These are phyloP conservation scores for Acrobeloides nanus DNA, from an alignment of 2,888 invertebrate species.

Conservation along the genomic window DNA sequence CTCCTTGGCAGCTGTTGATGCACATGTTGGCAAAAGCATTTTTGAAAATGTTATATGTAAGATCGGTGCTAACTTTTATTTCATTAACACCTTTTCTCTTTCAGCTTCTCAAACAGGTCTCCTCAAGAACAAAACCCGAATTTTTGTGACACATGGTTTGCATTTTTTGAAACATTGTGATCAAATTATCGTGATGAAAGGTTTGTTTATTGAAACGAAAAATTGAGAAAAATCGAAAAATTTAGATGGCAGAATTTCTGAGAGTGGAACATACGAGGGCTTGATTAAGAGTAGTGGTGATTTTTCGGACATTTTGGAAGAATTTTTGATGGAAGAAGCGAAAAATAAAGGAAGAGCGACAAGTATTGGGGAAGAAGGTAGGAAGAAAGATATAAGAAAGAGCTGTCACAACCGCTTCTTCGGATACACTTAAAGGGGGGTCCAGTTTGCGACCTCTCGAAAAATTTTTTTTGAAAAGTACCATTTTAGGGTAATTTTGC, in stretches of 20 bases:
- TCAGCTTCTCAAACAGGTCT: no score
- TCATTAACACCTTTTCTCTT: no score
- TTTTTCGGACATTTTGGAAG: slow-evolving; percentile 61
- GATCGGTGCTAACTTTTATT: no score
- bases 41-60: slow-evolving; percentile 86
- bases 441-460: no score
- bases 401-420: no score
- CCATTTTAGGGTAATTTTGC: no score
- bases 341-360: slow-evolving; percentile 47
- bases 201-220: no score
- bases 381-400: no score
- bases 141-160: slow-evolving; percentile 89
- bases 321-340: slow-evolving; percentile 57
- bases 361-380: slow-evolving; percentile 49
- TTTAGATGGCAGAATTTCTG: slow-evolving; percentile 72
- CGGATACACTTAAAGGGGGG: no score
- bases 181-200: slow-evolving; percentile 78
- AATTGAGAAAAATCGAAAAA: background rate
- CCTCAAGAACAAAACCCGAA: slow-evolving; percentile 64
- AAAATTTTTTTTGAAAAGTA: no score
- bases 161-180: slow-evolving; percentile 85
- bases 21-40: slow-evolving; percentile 93
- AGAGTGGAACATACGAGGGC: slow-evolving; percentile 80
- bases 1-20: slow-evolving; percentile 86
- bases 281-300: slow-evolving; percentile 69